Evolutionary conservation across 2,797 vertebrate species (phyloP).

Genomic region (Phylloscopus collybita): DNA sequence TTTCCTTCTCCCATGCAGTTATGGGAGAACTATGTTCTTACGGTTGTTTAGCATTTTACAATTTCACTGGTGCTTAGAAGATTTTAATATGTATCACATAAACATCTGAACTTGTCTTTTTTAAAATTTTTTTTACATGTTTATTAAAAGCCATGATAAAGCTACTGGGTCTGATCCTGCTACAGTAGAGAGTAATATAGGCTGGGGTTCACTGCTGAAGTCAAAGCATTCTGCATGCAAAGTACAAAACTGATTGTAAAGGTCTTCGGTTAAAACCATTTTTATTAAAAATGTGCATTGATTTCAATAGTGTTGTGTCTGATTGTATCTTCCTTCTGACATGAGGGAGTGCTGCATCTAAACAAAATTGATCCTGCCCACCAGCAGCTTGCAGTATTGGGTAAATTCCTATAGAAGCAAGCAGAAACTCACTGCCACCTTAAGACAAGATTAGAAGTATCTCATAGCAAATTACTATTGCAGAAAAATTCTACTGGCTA

Average conservation of each 20-base stretch:
- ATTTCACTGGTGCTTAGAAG: not conserved
- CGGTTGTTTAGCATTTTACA: not conserved
- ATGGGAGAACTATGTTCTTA: not conserved
- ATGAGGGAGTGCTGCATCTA: not conserved
- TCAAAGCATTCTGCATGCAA: not conserved
- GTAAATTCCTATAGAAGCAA: not conserved
- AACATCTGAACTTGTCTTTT: not conserved
- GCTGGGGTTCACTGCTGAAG: not conserved
- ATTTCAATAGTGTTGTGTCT: not conserved
- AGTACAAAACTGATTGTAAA: not conserved
- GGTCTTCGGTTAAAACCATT: not conserved
- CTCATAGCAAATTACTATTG: not conserved
- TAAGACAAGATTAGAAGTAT: not conserved
- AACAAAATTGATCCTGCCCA: not conserved
- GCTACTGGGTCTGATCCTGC: not conserved
- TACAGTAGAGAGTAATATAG: not conserved
- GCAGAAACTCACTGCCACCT: not conserved
- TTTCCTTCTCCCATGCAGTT: not conserved
- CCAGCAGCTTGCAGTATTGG: not conserved
- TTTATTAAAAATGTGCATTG: not conserved
- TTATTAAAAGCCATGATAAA: not conserved
- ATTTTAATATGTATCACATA: not conserved
- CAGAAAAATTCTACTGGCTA: not conserved
- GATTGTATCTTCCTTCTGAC: not conserved
- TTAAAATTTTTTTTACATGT: not conserved